Evolutionary conservation across 2,113 vertebrate species (phyloP).

Genomic region (Gambusia holbrooki): DNA sequence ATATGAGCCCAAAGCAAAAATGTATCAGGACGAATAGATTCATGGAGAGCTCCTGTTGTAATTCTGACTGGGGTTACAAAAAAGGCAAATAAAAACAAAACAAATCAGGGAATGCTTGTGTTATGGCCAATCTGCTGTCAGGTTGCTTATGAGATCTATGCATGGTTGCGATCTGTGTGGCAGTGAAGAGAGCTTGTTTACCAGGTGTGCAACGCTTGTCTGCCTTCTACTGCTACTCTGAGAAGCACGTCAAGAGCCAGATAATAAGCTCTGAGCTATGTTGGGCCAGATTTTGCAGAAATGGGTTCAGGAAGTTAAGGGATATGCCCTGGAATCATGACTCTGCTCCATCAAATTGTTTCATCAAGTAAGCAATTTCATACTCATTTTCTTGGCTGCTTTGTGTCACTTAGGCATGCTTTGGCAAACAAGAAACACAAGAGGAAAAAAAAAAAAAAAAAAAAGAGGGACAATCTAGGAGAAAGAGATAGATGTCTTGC

Average conservation of each 20-base stretch:
- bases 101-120: neutral
- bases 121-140: slow-evolving; percentile 30
- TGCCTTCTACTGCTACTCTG: slow-evolving; percentile 40
- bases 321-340: slow-evolving; percentile 36
- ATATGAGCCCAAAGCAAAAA: slow-evolving; percentile 6
- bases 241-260: slow-evolving; percentile 37
- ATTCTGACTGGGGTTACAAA: too few relatives aligned
- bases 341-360: slow-evolving; percentile 6
- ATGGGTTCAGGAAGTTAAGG: slow-evolving; percentile 23
- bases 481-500: slow-evolving; percentile 1
- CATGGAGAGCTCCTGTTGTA: neutral
- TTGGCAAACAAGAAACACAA: slow-evolving; percentile 4
- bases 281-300: slow-evolving; percentile 16
- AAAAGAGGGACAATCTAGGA: neutral
- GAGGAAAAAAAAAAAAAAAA: neutral
- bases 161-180: slow-evolving; percentile 32
- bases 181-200: slow-evolving; percentile 38
- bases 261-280: slow-evolving; percentile 50
- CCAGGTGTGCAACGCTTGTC: slow-evolving; percentile 17
- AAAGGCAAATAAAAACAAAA: neutral
- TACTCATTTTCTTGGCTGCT: neutral
- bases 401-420: slow-evolving; percentile 12
- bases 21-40: neutral
- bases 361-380: slow-evolving; percentile 2
- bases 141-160: slow-evolving; percentile 41